Conservation (phyloP, 2,797 vertebrate species). For the Crenuchus spilurus region DNA sequence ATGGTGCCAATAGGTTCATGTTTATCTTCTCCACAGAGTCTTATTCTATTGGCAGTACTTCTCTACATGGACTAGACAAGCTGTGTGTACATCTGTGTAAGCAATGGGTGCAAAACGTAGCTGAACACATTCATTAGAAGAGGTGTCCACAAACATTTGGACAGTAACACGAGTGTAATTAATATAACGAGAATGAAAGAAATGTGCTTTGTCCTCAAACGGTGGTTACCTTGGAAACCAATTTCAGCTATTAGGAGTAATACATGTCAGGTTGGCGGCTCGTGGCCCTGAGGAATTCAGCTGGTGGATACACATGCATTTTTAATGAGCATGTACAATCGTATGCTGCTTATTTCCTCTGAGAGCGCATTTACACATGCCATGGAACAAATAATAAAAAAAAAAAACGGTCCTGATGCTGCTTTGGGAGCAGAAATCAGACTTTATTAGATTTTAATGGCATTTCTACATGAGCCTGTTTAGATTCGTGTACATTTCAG, state of each 20-base stretch:
- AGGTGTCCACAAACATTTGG: too few relatives aligned
- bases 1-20: too few relatives aligned
- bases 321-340: conserved; percentile 54
- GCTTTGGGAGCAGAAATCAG: not conserved
- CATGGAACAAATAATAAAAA: conserved; percentile 22
- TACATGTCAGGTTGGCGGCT: conserved; percentile 71
- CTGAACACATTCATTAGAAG: too few relatives aligned
- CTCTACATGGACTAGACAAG: too few relatives aligned
- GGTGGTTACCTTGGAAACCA: conserved; percentile 77
- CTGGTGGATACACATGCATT: conserved; percentile 59
- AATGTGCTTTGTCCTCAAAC: conserved; percentile 72
- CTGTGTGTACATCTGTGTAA: too few relatives aligned
- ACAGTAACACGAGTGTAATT: too few relatives aligned
- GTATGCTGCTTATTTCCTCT: conserved; percentile 36
- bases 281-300: conserved; percentile 67
- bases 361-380: conserved; percentile 25
- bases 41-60: too few relatives aligned
- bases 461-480: conserved; percentile 14
- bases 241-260: conserved; percentile 67
- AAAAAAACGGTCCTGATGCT: too few relatives aligned
- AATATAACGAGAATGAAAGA: conserved; percentile 31
- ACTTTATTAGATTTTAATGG: conserved; percentile 19
- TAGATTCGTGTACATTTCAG: not conserved
- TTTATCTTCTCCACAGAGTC: too few relatives aligned
- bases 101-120: too few relatives aligned